Evolutionary conservation across 1,140 invertebrate genomes (phyloP).

Genomic region (Drosophila nebulosa): DNA sequence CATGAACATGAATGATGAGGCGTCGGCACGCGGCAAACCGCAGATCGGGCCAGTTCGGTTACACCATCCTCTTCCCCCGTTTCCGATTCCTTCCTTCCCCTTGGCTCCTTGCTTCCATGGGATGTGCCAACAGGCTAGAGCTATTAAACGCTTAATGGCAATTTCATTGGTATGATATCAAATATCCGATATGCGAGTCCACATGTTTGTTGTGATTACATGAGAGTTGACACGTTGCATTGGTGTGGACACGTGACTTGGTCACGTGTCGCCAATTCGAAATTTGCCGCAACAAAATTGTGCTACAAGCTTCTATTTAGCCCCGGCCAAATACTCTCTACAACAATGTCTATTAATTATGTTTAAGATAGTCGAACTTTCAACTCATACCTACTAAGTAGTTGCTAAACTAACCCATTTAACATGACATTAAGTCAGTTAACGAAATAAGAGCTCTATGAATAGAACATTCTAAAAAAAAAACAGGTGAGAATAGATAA

Average conservation of each 20-base stretch:
- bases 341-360: background rate
- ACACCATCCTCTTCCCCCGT: background rate
- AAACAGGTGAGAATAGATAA: no score
- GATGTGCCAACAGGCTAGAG: conserved; percentile 55
- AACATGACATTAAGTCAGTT: no score
- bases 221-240: conserved; percentile 41
- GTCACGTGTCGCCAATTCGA: conserved; percentile 65
- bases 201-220: conserved; percentile 66
- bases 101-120: conserved; percentile 14
- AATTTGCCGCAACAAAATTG: conserved; percentile 30
- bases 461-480: no score
- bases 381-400: no score
- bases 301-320: conserved; percentile 22
- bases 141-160: conserved; percentile 59
- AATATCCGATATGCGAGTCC: conserved; percentile 59
- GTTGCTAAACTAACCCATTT: no score
- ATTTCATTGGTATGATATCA: conserved; percentile 57
- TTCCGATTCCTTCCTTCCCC: background rate
- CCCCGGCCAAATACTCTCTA: background rate
- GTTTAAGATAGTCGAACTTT: background rate
- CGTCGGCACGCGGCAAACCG: conserved; percentile 61
- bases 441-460: no score
- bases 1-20: conserved; percentile 61
- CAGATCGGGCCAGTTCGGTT: conserved; percentile 15
- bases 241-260: conserved; percentile 64